These are phyloP conservation scores for Triplophysa bombifrons DNA, from an alignment of 2,797 vertebrate genomes.

Conservation along the genomic window DNA sequence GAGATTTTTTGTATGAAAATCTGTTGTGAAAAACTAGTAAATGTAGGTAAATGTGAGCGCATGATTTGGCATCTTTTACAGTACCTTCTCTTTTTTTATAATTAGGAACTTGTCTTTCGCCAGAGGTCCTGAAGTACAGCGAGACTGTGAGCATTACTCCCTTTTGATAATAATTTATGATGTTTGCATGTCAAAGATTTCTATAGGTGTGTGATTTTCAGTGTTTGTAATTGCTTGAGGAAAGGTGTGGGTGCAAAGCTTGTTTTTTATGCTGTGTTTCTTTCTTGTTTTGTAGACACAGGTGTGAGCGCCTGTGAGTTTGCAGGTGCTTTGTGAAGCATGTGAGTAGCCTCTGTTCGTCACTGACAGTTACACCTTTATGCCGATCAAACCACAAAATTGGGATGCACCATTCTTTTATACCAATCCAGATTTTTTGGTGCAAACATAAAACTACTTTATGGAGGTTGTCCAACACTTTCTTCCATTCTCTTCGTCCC, in stretches of 20 bases:
- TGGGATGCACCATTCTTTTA: constrained; percentile 71
- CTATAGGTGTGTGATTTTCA: constrained; percentile 48
- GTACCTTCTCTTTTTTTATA: not conserved
- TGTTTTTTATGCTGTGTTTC: constrained; percentile 26
- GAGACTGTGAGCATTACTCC: constrained; percentile 6
- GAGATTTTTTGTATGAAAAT: not conserved
- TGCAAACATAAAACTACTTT: constrained; percentile 66
- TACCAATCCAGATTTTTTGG: constrained; percentile 72
- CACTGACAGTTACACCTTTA: constrained; percentile 69
- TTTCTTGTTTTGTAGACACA: constrained; percentile 47
- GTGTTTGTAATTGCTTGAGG: constrained; percentile 41
- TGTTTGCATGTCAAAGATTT: constrained; percentile 43
- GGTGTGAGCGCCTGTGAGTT: constrained; percentile 53
- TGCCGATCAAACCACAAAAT: constrained; percentile 71
- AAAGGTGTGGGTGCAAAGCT: constrained; percentile 49
- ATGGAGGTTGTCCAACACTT: constrained; percentile 67
- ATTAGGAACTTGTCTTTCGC: constrained; percentile 16
- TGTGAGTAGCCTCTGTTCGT: constrained; percentile 58
- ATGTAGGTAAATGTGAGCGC: not conserved
- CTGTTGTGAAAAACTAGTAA: not conserved
- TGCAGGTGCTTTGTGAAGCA: constrained; percentile 56
- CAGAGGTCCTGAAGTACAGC: constrained; percentile 27
- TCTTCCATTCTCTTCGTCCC: constrained; percentile 52
- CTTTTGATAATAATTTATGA: constrained; percentile 45
- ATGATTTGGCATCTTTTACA: not conserved